These are phyloP conservation scores for Platycheirus albimanus DNA, from an alignment of 2,888 invertebrate genomes.

Conservation along the genomic window DNA sequence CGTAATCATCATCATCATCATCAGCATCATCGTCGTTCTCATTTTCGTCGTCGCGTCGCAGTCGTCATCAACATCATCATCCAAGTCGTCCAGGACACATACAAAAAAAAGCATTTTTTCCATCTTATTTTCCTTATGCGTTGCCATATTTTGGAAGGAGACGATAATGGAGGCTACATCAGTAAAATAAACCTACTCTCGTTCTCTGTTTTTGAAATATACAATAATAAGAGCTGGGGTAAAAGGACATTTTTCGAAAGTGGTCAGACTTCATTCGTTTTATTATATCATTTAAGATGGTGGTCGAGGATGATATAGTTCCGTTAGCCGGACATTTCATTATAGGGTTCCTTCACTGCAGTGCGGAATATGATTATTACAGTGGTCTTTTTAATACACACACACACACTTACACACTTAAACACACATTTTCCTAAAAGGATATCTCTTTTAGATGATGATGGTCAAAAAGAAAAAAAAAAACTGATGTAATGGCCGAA, in stretches of 20 bases:
- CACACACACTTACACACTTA: neutral
- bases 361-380: conserved; percentile 49
- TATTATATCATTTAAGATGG: conserved; percentile 37
- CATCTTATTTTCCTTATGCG: conserved; percentile 1
- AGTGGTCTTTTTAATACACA: conserved; percentile 9
- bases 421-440: neutral
- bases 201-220: conserved; percentile 35
- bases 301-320: conserved; percentile 37
- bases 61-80: conserved; percentile 49
- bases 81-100: conserved; percentile 15
- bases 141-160: conserved; percentile 7
- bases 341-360: conserved; percentile 45
- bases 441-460: neutral
- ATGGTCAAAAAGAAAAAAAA: neutral
- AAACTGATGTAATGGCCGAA: neutral
- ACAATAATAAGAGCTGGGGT: conserved; percentile 7
- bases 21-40: conserved; percentile 46
- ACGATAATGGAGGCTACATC: neutral
- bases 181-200: neutral
- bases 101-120: conserved; percentile 29
- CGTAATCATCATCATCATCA: conserved; percentile 51
- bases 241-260: conserved; percentile 57
- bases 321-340: conserved; percentile 39
- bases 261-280: conserved; percentile 51
- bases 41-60: too few relatives aligned